Conservation (phyloP, 1,140 invertebrate species). For the Heliconius congener region DNA sequence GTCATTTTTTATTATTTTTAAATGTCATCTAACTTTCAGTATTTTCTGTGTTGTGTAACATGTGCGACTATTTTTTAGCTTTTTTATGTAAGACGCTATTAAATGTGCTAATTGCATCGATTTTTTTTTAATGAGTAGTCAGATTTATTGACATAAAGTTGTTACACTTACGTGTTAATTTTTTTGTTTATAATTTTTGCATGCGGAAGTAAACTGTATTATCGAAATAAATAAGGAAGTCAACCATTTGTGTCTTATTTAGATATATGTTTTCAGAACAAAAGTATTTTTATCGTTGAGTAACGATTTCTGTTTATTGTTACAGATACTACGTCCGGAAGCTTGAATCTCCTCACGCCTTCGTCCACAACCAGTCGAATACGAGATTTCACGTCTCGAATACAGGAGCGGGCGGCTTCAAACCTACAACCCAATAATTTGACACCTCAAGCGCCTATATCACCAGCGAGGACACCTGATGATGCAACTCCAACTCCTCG, state of each 20-base stretch:
- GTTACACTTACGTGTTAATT: neutral
- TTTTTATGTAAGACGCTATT: slow-evolving; percentile 26
- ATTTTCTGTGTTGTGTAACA: neutral
- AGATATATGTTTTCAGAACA: neutral
- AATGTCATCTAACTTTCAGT: slow-evolving; percentile 7
- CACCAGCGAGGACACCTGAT: slow-evolving; percentile 62
- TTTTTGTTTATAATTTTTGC: neutral
- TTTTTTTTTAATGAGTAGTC: too few species aligned
- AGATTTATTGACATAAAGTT: too few species aligned
- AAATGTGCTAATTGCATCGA: neutral
- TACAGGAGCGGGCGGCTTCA: slow-evolving; percentile 78
- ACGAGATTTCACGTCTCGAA: slow-evolving; percentile 82
- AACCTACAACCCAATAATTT: slow-evolving; percentile 56
- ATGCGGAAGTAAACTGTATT: neutral
- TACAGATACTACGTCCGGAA: slow-evolving; percentile 82
- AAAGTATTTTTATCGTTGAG: slow-evolving; percentile 11
- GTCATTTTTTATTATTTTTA: neutral
- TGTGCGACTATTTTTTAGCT: slow-evolving; percentile 17
- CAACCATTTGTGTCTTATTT: neutral
- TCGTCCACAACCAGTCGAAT: slow-evolving; percentile 83
- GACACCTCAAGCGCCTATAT: slow-evolving; percentile 49
- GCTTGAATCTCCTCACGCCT: slow-evolving; percentile 82
- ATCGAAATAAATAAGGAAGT: neutral
- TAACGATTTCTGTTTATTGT: slow-evolving; percentile 40
- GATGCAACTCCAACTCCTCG: slow-evolving; percentile 63